Conservation (phyloP, 1,140 invertebrate species). For the Achroia grisella region DNA sequence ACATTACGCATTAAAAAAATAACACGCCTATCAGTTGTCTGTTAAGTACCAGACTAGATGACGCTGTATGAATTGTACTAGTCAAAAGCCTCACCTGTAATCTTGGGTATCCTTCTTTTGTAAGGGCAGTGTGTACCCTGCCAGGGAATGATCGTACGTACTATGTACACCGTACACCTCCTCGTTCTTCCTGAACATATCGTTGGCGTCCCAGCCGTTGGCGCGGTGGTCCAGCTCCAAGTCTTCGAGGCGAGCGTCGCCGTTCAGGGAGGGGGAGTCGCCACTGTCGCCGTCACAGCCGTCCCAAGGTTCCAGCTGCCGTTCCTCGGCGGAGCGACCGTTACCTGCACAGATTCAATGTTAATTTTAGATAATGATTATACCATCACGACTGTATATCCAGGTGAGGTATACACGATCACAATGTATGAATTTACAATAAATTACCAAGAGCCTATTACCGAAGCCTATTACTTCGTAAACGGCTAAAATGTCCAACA, state of each 20-base stretch:
- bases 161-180: constrained; percentile 91
- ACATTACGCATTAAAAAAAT: no score
- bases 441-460: no score
- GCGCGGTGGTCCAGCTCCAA: constrained; percentile 79
- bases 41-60: no score
- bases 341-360: constrained; percentile 33
- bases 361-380: no score
- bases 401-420: no score
- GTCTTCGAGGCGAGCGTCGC: constrained; percentile 71
- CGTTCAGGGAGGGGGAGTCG: constrained; percentile 71
- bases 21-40: no score
- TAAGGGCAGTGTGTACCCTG: constrained; percentile 90
- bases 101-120: constrained; percentile 90
- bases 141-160: constrained; percentile 88
- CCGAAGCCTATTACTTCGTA: no score
- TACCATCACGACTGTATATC: no score
- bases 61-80: no score
- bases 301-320: constrained; percentile 93
- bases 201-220: constrained; percentile 96
- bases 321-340: constrained; percentile 77
- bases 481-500: no score
- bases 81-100: constrained; percentile 79
- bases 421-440: no score
- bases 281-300: constrained; percentile 73
- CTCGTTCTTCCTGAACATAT: constrained; percentile 96